Conservation (phyloP, 2,888 invertebrate species). For the Iphiclides podalirius region DNA sequence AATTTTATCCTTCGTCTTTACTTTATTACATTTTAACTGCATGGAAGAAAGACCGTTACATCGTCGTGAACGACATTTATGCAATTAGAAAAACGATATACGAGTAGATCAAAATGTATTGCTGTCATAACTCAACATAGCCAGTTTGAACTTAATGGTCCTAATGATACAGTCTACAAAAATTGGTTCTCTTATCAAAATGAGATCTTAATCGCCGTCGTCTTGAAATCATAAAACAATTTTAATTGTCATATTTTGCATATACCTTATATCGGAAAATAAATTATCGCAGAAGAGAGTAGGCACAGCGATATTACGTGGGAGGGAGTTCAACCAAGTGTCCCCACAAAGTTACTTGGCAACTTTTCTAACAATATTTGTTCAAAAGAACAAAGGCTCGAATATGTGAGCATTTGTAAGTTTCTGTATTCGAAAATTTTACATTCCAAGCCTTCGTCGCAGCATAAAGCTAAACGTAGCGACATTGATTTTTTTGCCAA, state of each 20-base stretch:
- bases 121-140: slow-evolving; percentile 43
- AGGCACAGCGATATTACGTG: slow-evolving; percentile 52
- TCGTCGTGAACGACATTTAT: neutral
- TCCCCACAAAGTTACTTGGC: slow-evolving; percentile 68
- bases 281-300: slow-evolving; percentile 59
- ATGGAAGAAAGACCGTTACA: no score
- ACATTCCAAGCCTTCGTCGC: slow-evolving; percentile 1
- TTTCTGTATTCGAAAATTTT: slow-evolving; percentile 68
- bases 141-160: slow-evolving; percentile 40
- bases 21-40: no score
- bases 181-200: slow-evolving; percentile 63
- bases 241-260: slow-evolving; percentile 73
- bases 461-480: neutral
- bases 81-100: neutral
- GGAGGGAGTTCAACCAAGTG: slow-evolving; percentile 48
- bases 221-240: slow-evolving; percentile 69
- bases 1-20: no score
- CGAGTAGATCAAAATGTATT: slow-evolving; percentile 38
- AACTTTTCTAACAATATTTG: slow-evolving; percentile 74
- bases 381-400: slow-evolving; percentile 65
- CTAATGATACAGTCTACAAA: slow-evolving; percentile 62
- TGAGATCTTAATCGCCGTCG: slow-evolving; percentile 69
- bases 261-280: slow-evolving; percentile 60
- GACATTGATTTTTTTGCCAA: slow-evolving; percentile 36
- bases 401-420: slow-evolving; percentile 66